phyloP scores from a whole-genome alignment of 2,888 invertebrate species.

The Dryococelus australis region DNA sequence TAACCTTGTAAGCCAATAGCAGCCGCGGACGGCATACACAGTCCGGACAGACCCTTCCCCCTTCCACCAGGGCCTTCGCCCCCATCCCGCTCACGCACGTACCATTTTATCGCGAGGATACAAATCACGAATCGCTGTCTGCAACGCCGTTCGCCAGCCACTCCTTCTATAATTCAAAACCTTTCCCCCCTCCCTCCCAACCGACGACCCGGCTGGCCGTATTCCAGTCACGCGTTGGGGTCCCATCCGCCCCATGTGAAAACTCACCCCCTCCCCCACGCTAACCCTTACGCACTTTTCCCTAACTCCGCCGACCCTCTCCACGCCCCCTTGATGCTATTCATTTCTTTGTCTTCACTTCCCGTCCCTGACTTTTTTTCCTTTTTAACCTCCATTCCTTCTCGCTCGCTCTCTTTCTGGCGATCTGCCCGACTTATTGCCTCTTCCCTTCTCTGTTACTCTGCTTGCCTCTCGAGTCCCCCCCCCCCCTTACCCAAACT shows the following conservation, averaged over 20 bases:
- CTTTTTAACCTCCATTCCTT: not conserved
- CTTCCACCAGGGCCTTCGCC: not conserved
- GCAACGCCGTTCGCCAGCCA: not conserved
- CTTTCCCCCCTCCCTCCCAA: not conserved
- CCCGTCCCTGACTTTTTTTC: constrained; percentile 11
- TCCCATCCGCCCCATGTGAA: not conserved
- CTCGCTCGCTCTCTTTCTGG: not conserved
- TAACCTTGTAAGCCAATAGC: not conserved
- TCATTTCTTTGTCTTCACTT: constrained; percentile 29
- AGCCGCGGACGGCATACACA: not conserved
- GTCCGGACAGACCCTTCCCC: not conserved
- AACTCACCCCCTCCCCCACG: not conserved
- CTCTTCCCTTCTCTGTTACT: not conserved
- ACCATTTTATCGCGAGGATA: constrained; percentile 26
- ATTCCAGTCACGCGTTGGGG: constrained; percentile 12
- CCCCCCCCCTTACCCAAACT: no score
- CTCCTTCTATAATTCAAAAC: constrained; percentile 28
- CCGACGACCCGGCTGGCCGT: not conserved
- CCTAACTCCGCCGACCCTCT: not conserved
- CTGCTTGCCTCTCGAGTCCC: no score
- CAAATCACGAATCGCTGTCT: constrained; percentile 29
- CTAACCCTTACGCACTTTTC: no score
- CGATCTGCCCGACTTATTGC: not conserved
- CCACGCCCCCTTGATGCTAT: constrained; percentile 24
- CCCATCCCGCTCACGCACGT: constrained; percentile 12